Evolutionary conservation across 2,797 vertebrate species (phyloP).

Genomic region (Hapalemur alaotrensis): DNA sequence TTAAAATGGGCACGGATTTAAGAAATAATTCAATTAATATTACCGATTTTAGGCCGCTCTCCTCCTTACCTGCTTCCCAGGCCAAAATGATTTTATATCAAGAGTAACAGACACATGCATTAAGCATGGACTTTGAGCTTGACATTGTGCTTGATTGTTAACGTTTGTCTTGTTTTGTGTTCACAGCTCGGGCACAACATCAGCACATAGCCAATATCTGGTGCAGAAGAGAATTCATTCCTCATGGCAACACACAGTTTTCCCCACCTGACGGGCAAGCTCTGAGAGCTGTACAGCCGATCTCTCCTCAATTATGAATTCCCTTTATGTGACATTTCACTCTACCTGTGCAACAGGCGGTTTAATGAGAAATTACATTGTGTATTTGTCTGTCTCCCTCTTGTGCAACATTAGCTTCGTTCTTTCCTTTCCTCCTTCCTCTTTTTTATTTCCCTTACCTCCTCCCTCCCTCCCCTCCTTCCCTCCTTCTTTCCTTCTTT

Average conservation of each 20-base stretch:
- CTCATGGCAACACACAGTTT: not conserved
- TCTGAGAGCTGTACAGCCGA: not conserved
- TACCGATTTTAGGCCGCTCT: not conserved
- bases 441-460: not conserved
- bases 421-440: no score
- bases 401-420: not conserved
- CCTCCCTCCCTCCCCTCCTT: fast-evolving
- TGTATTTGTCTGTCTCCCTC: not conserved
- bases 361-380: not conserved
- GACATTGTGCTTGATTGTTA: not conserved
- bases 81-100: not conserved
- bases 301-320: not conserved
- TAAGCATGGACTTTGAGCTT: not conserved
- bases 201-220: not conserved
- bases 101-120: not conserved
- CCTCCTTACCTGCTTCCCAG: not conserved
- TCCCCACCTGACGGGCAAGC: not conserved
- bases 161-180: not conserved
- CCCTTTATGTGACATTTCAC: not conserved
- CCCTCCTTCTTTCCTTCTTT: no score
- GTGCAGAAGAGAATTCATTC: not conserved
- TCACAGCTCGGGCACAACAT: not conserved
- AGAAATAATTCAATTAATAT: not conserved
- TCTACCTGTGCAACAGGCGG: not conserved
- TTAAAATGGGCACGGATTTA: not conserved